Evolutionary conservation across 2,888 invertebrate species (phyloP), one percentile per base, ranked within the genome.

Genomic region (Lutraria lutraria): DNA sequence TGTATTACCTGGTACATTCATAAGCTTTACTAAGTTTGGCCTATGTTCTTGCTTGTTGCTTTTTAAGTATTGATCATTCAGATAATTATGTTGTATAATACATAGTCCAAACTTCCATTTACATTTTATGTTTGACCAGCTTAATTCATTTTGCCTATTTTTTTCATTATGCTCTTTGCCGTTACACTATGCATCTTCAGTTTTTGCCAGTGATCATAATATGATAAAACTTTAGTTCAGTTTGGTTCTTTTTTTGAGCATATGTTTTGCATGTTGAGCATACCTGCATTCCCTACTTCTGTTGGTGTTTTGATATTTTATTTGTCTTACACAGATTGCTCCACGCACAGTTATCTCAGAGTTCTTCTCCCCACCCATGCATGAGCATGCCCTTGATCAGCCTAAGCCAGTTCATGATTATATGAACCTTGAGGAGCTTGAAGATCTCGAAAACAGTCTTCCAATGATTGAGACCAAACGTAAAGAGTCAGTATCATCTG

Each of bases 271-370:
- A 68, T 68, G 63, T 21, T 68, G 12, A 68, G 25, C 63, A 68
- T 25, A 25, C 63, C 12, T 68, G 34, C 31, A 76, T 76, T 6
- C 76, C 76, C 19, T 60, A 85, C 81, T 90, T 34, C 83, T 86
- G 85, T 81, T 76, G 76, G 76, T 76, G 76, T 76, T 76, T 84
- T 87, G 80, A 84, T 25, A 56, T 87, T 87, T 83, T 81, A 76
- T 90, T 88, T 86, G 56, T 90, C 89, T 72, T 80, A 83, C 91
- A 90, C 91, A 92, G 92, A 90, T 91, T 80, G 86, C 86, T 54
- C 88, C 83, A 60, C 81, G 86, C 72, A 72, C 83, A 53, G 84
- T 84, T 34, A 34, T 56, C 82, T 80, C 87, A 54, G 89, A 90
- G 86, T 87, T 86, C 85, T 83, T 89, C 31, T 79, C 91, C 86